These are phyloP conservation scores for Nesogale talazaci DNA, from an alignment of 2,113 vertebrate genomes.

Conservation along the genomic window DNA sequence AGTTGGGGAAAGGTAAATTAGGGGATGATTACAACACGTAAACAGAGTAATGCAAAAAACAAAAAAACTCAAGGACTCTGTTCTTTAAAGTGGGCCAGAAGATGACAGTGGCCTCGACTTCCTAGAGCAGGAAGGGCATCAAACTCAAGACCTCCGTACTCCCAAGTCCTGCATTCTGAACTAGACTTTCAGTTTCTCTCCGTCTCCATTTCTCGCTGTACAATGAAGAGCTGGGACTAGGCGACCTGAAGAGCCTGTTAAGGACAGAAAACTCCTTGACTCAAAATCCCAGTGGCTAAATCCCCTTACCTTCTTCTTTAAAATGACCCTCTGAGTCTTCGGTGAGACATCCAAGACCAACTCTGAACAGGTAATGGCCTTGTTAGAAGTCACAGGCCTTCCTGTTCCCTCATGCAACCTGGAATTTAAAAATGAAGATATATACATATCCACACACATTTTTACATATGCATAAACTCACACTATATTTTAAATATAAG, in stretches of 20 bases:
- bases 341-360: slow-evolving; percentile 96
- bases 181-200: neutral
- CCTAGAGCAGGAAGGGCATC: neutral
- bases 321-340: slow-evolving; percentile 96
- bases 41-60: too few species aligned
- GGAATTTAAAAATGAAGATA: slow-evolving; percentile 32
- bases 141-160: accelerated
- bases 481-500: neutral
- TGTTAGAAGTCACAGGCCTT: slow-evolving; percentile 89
- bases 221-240: neutral
- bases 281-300: too few species aligned
- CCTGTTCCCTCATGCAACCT: slow-evolving; percentile 86
- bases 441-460: neutral
- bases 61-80: too few species aligned
- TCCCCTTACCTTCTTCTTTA: slow-evolving; percentile 95
- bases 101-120: neutral
- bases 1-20: neutral
- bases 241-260: accelerated
- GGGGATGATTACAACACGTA: neutral
- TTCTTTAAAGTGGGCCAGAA: too few species aligned
- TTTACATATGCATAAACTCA: neutral
- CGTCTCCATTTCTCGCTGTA: neutral
- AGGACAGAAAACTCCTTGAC: neutral
- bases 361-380: slow-evolving; percentile 88
- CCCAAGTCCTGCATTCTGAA: neutral